Percentiles rank a stretch among this genome's conserved stretches.
Conservation (phyloP, 2,113 vertebrate species). For the Zingel zingel region DNA sequence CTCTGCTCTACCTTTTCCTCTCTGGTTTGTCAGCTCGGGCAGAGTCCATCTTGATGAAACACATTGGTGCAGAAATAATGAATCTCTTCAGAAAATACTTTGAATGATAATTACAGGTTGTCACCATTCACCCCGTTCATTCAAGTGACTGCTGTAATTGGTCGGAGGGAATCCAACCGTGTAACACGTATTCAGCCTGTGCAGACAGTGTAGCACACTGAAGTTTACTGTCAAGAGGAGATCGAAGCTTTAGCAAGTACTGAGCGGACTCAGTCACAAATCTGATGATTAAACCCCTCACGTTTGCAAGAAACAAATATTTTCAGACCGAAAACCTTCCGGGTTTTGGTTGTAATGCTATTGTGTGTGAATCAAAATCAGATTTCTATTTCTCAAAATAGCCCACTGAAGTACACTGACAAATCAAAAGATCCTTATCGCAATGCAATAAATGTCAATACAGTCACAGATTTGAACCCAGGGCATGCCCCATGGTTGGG, state of each 20-base stretch:
- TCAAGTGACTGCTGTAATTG: slow-evolving; percentile 75
- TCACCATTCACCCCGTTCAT: slow-evolving; percentile 63
- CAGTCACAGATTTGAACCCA: slow-evolving; percentile 19
- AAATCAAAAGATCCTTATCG: not conserved
- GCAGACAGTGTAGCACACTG: slow-evolving; percentile 38
- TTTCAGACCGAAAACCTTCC: slow-evolving; percentile 11
- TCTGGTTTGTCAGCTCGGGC: slow-evolving; percentile 54
- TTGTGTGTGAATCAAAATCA: not conserved
- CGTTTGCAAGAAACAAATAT: slow-evolving; percentile 4
- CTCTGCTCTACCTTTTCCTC: slow-evolving; percentile 32
- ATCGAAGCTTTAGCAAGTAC: slow-evolving; percentile 18
- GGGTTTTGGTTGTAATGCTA: not conserved
- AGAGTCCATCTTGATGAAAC: slow-evolving; percentile 62
- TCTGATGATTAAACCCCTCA: not conserved
- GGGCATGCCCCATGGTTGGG: not conserved
- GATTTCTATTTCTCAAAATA: not conserved
- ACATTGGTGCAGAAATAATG: slow-evolving; percentile 64
- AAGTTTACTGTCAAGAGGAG: slow-evolving; percentile 45
- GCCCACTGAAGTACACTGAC: not conserved
- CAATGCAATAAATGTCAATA: not conserved
- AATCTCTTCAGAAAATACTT: slow-evolving; percentile 72
- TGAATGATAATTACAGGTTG: slow-evolving; percentile 79
- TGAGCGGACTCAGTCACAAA: not conserved
- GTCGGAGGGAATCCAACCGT: slow-evolving; percentile 64
- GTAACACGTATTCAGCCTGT: slow-evolving; percentile 55